A percentile compares a stretch with the other conserved stretches of the same genome.
phyloP scores from a whole-genome alignment of 2,113 vertebrate species.

The Callocephalon fimbriatum region DNA sequence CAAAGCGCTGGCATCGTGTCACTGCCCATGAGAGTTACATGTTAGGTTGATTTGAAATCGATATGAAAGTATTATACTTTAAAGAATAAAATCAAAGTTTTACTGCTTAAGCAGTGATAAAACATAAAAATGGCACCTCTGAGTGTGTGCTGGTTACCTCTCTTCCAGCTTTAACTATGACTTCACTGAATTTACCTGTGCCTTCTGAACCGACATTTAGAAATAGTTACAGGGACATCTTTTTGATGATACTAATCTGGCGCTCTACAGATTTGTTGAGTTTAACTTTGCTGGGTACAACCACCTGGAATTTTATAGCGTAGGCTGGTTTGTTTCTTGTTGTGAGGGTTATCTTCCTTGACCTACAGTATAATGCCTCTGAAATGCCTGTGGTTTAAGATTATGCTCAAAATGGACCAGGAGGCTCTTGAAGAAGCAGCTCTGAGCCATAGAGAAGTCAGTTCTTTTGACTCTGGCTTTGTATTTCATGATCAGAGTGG shows the following conservation, averaged over 20 bases:
- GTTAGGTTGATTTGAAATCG: background rate
- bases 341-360: background rate
- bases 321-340: background rate
- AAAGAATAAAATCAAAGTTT: background rate
- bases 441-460: too few relatives aligned
- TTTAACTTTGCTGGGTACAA: background rate
- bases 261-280: background rate
- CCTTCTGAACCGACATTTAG: background rate
- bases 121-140: background rate
- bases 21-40: background rate
- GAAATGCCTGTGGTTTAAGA: background rate
- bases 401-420: background rate
- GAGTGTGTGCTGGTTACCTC: background rate
- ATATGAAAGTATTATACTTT: background rate
- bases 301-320: background rate
- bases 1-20: background rate
- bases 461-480: background rate
- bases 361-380: too few relatives aligned
- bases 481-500: too few relatives aligned
- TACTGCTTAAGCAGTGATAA: background rate
- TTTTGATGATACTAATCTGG: background rate
- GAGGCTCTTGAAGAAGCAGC: background rate
- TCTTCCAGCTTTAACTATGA: background rate
- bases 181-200: background rate
- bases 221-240: background rate